Conservation (phyloP, 2,888 invertebrate genomes). For the Chymomyza amoena region DNA sequence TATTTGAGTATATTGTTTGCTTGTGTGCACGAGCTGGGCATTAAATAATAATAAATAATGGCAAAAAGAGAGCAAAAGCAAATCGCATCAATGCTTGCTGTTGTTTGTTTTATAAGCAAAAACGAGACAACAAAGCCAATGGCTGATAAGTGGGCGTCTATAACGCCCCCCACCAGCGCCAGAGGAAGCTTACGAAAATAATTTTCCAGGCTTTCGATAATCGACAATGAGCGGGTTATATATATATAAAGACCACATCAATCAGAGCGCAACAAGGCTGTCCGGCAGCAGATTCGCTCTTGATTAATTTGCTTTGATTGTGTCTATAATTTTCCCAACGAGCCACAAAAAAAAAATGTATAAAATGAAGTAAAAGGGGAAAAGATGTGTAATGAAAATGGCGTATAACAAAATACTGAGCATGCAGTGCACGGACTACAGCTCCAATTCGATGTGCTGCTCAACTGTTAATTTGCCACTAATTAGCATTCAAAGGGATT, state of each 20-base stretch:
- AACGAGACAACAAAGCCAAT: conserved; percentile 6
- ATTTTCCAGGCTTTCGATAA: conserved; percentile 29
- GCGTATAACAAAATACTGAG: neutral
- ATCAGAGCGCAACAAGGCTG: neutral
- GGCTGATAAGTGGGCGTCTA: neutral
- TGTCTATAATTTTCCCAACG: conserved; percentile 63
- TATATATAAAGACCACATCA: neutral
- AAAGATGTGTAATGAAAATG: conserved; percentile 7
- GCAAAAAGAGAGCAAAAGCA: conserved; percentile 35
- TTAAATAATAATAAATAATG: conserved; percentile 69
- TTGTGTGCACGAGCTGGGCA: conserved; percentile 60
- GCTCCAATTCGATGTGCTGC: conserved; percentile 34
- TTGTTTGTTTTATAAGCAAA: conserved; percentile 38
- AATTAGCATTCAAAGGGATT: conserved; percentile 73
- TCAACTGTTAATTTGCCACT: conserved; percentile 71
- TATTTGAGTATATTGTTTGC: conserved; percentile 46
- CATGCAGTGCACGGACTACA: conserved; percentile 5
- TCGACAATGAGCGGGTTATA: neutral
- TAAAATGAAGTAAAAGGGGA: neutral
- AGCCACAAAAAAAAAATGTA: conserved; percentile 25
- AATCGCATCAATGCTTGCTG: conserved; percentile 47
- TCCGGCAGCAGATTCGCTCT: neutral
- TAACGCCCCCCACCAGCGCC: neutral
- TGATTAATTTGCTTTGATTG: conserved; percentile 66
- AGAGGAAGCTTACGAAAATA: conserved; percentile 41